A percentile compares a stretch with the other conserved stretches of the same genome.
phyloP scores from a whole-genome alignment of 2,888 invertebrate species.

The Pocota personata region DNA sequence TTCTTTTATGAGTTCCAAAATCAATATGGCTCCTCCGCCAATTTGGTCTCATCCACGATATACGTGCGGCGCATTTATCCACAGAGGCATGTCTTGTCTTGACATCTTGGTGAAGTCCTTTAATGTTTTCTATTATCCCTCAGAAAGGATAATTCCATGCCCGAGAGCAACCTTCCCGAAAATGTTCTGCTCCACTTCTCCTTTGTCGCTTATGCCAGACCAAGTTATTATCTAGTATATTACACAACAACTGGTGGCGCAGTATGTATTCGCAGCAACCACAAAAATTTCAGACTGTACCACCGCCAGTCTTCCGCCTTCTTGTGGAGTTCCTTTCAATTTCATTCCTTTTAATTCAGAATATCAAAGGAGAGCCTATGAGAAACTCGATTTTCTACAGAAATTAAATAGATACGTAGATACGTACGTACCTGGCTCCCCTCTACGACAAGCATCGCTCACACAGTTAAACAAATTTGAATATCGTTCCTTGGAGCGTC shows the following conservation, averaged over 20 bases:
- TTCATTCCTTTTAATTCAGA: constrained; percentile 27
- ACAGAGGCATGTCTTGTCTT: constrained; percentile 11
- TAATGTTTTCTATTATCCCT: constrained; percentile 52
- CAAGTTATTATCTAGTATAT: constrained; percentile 39
- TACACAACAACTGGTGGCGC: constrained; percentile 17
- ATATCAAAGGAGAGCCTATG: constrained; percentile 46
- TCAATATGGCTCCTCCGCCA: constrained; percentile 10
- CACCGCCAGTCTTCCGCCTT: not conserved
- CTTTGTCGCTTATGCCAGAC: not conserved
- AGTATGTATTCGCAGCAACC: not conserved
- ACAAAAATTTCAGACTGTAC: not conserved
- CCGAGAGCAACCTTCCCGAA: constrained; percentile 32
- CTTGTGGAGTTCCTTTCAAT: constrained; percentile 13
- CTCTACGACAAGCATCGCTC: not conserved
- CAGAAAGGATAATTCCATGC: constrained; percentile 43
- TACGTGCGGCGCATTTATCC: constrained; percentile 8
- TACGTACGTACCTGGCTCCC: not conserved
- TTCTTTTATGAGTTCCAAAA: constrained; percentile 1
- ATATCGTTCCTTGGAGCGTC: constrained; percentile 23
- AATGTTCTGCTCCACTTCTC: constrained; percentile 6
- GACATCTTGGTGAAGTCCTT: constrained; percentile 39
- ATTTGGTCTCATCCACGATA: not conserved
- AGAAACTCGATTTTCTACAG: constrained; percentile 40
- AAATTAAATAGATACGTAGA: constrained; percentile 44
- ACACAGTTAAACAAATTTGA: constrained; percentile 41